Evolutionary conservation across 1,140 invertebrate genomes (phyloP).

Genomic region (Homalodisca vitripennis): DNA sequence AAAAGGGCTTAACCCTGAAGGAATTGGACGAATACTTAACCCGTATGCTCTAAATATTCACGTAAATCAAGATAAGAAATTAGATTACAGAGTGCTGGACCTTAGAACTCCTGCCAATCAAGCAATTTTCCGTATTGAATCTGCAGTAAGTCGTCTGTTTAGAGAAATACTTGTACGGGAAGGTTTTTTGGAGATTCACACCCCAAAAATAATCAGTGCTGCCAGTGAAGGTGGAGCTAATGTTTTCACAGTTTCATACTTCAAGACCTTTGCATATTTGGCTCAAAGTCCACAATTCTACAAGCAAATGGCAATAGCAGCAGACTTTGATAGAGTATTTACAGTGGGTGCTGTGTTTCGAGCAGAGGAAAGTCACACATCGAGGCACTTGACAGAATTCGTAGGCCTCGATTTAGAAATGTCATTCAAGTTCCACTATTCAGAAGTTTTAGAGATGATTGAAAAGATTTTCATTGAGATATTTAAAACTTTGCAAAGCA

Average conservation of each 20-base stretch:
- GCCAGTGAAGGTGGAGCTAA: constrained; percentile 99
- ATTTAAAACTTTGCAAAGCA: constrained; percentile 85
- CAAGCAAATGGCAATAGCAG: constrained; percentile 99
- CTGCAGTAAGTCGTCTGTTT: constrained; percentile 90
- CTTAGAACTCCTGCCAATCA: constrained; percentile 95
- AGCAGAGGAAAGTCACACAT: constrained; percentile 98
- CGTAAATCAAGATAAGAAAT: constrained; percentile 90
- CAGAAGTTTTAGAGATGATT: constrained; percentile 93
- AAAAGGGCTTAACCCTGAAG: constrained; percentile 44
- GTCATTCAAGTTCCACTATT: constrained; percentile 98
- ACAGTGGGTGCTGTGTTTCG: constrained; percentile 90
- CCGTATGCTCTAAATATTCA: constrained; percentile 72
- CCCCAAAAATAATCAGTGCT: constrained; percentile 98
- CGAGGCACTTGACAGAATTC: constrained; percentile 97
- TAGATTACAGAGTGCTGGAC: constrained; percentile 94
- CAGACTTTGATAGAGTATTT: constrained; percentile 94
- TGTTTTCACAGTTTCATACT: constrained; percentile 97
- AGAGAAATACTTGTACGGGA: constrained; percentile 74
- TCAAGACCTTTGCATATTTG: constrained; percentile 93
- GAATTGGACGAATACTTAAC: constrained; percentile 50
- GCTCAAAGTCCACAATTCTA: constrained; percentile 99
- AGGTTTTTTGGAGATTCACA: constrained; percentile 97
- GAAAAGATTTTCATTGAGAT: constrained; percentile 91
- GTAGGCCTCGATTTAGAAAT: constrained; percentile 98
- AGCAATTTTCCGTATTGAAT: constrained; percentile 92